Base-by-base conservation (phyloP, 2,113 vertebrate genomes). In the Cheilinus undulatus region DNA sequence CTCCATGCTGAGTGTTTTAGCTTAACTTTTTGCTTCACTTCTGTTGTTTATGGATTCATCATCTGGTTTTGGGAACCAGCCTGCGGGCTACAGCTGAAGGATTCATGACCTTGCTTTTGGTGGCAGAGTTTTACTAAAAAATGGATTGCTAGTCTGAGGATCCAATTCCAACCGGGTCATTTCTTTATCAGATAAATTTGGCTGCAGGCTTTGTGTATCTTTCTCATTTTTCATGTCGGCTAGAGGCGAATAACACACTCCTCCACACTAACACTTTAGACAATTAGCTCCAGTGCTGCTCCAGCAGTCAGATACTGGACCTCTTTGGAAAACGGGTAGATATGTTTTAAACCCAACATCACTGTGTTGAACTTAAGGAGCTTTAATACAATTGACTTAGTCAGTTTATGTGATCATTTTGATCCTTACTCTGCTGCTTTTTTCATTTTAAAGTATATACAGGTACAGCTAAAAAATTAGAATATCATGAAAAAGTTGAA, bases 201-300 rank as follows among this genome's bases (percentile, higher is more conserved):
- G 36, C 71, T 48, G 19, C 4, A 15, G 74, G 68, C 63, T 56
- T 62, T 28, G 50, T 42, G 1, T 10, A 63, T 73, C 66, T 9
- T 58, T 73, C 74, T 50, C 58, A 53, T 74, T 49, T 38, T 48
- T 79, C 74, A 5, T 64, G 46, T 76, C 12, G 19, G 64, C 60
- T 45, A 20, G 42, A 76, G 64, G 68, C 77, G 36, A 43, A 42
- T 32, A 2, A 3, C 53, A 19, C 8, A 34, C 32, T 34, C 11
- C 58, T 40, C 14, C 53, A 13, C 67, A 17, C 43, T 34, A 22
- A 43, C 42, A 76, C 17, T 52, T 57, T 66, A 68, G 77, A 73
- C 78, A 83, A 83, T 86, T 83, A 76, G 51, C 51, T 76, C 28
- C 63, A 52, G 48, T 23, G 9, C 48, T 20, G 52, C 27, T 58